These are phyloP conservation scores for Girardinus metallicus DNA, from an alignment of 2,797 vertebrate genomes.

Conservation along the genomic window DNA sequence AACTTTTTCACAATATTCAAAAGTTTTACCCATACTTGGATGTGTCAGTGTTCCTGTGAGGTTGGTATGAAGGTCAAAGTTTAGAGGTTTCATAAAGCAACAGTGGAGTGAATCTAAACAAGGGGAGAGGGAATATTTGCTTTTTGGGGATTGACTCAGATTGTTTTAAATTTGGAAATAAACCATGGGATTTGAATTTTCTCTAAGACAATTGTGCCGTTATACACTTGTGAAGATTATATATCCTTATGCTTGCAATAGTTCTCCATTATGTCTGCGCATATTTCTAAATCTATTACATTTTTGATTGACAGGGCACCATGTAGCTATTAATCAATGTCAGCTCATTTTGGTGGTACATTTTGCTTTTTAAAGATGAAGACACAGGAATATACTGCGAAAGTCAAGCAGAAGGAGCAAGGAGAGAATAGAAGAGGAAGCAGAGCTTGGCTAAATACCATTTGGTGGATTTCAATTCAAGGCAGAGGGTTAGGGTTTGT, in stretches of 20 bases:
- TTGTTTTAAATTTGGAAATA: neutral
- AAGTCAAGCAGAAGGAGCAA: conserved; percentile 22
- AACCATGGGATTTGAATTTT: neutral
- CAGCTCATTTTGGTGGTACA: conserved; percentile 63
- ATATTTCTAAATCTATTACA: conserved; percentile 65
- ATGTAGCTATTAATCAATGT: conserved; percentile 68
- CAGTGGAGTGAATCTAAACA: neutral
- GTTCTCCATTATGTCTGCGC: conserved; percentile 39
- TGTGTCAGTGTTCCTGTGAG: neutral
- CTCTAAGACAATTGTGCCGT: neutral
- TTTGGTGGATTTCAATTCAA: conserved; percentile 8
- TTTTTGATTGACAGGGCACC: conserved; percentile 63
- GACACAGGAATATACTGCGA: conserved; percentile 29
- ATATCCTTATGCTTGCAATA: conserved; percentile 30
- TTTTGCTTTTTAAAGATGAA: conserved; percentile 58
- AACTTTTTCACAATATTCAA: neutral
- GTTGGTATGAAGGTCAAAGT: neutral
- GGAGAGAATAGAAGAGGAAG: conserved; percentile 36
- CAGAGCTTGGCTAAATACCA: conserved; percentile 22
- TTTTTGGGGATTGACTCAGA: neutral
- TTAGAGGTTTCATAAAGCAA: neutral
- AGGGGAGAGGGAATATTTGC: neutral
- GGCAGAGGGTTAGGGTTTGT: too few species aligned
- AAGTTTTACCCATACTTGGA: neutral
- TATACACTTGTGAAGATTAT: neutral